Conservation (phyloP, 2,888 invertebrate genomes). For the Cremastobaeus sp. region DNA sequence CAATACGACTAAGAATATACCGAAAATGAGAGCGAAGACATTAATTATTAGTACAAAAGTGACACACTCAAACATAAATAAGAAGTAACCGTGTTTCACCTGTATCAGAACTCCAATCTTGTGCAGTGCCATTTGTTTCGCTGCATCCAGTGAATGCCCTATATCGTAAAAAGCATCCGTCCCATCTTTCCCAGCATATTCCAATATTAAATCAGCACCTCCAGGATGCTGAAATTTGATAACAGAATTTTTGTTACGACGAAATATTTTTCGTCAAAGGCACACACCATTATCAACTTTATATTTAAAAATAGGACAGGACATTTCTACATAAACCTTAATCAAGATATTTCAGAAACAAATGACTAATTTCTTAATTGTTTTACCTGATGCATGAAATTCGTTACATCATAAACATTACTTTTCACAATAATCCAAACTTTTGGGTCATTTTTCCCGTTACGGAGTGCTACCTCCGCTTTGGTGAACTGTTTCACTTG, state of each 20-base stretch:
- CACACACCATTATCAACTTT: too few relatives aligned
- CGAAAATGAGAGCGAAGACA: too few relatives aligned
- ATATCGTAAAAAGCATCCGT: conserved; percentile 83
- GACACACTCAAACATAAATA: too few relatives aligned
- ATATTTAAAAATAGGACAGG: too few relatives aligned
- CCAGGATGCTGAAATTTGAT: conserved; percentile 85
- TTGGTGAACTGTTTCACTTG: conserved; percentile 31
- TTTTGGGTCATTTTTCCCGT: conserved; percentile 80
- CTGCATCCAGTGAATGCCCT: conserved; percentile 85
- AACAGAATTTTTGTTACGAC: too few relatives aligned
- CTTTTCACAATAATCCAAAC: conserved; percentile 84
- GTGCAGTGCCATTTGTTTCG: conserved; percentile 80
- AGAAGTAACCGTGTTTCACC: conserved; percentile 73
- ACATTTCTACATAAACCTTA: too few relatives aligned
- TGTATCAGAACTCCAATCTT: conserved; percentile 84
- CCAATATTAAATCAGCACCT: conserved; percentile 82
- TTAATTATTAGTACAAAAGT: too few relatives aligned
- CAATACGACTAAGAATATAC: too few relatives aligned
- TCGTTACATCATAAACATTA: conserved; percentile 84
- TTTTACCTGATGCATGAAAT: conserved; percentile 81
- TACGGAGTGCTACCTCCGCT: conserved; percentile 81
- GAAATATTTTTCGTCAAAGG: too few relatives aligned
- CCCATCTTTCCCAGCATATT: conserved; percentile 84
- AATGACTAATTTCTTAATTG: too few relatives aligned
- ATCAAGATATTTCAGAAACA: too few relatives aligned